Percentiles rank a stretch among this genome's conserved stretches.
Conservation (phyloP, 2,797 vertebrate species). For the Coranthus polyacanthus region DNA sequence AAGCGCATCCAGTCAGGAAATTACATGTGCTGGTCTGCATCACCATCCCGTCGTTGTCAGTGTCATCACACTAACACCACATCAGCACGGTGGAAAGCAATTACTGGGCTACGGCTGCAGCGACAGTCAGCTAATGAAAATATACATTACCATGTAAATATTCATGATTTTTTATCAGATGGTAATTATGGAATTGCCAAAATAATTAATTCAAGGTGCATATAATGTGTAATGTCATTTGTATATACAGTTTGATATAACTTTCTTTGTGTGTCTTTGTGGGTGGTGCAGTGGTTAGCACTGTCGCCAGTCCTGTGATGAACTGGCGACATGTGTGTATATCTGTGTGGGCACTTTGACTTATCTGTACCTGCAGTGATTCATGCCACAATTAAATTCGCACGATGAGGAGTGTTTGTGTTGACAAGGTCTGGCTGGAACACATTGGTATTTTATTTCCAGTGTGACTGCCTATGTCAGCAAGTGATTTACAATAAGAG, state of each 20-base stretch:
- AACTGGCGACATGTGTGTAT: too few relatives aligned
- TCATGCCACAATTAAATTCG: too few relatives aligned
- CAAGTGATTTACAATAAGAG: slow-evolving; percentile 29
- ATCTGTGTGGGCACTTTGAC: slow-evolving; percentile 10
- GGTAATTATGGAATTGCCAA: slow-evolving; percentile 38
- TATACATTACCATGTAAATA: slow-evolving; percentile 65
- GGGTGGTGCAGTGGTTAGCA: too few relatives aligned
- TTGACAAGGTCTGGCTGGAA: slow-evolving; percentile 15
- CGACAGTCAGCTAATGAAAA: slow-evolving; percentile 73
- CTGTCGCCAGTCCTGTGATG: too few relatives aligned
- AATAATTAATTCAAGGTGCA: background rate
- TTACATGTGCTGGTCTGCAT: slow-evolving; percentile 19
- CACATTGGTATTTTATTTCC: slow-evolving; percentile 19
- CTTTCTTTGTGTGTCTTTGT: background rate
- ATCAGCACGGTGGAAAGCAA: slow-evolving; percentile 45
- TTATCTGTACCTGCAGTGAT: slow-evolving; percentile 28
- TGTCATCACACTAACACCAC: slow-evolving; percentile 33
- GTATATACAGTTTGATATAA: background rate
- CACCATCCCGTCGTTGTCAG: slow-evolving; percentile 6
- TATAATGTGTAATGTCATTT: too few relatives aligned
- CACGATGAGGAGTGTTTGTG: too few relatives aligned
- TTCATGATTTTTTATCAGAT: slow-evolving; percentile 15
- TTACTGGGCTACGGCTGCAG: slow-evolving; percentile 48
- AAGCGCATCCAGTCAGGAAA: slow-evolving; percentile 21
- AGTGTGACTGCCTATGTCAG: background rate